Conservation (phyloP, 2,888 invertebrate genomes). For the Ischnura elegans region DNA sequence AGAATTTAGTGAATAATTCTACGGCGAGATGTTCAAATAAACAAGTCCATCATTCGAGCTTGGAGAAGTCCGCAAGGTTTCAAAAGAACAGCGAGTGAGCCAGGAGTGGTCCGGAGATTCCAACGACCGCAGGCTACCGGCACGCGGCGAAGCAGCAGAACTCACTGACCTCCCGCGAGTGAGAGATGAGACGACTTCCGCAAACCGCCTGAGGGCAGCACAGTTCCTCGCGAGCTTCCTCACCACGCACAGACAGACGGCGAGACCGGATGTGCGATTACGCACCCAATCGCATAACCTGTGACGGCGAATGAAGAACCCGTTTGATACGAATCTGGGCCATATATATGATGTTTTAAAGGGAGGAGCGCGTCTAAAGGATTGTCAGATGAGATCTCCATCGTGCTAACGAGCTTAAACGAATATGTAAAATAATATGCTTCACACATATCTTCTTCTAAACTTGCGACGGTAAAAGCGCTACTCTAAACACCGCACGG, state of each 20-base stretch:
- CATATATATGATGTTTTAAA: constrained; percentile 3
- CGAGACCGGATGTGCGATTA: constrained; percentile 33
- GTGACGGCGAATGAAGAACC: background rate
- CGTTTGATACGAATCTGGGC: constrained; percentile 31
- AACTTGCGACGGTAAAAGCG: background rate
- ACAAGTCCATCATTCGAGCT: too few species aligned
- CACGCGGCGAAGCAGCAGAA: background rate
- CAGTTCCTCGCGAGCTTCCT: too few species aligned
- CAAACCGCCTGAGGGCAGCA: too few species aligned
- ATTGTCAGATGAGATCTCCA: background rate
- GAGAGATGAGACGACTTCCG: background rate
- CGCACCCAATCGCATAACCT: constrained; percentile 31
- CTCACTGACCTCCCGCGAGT: background rate
- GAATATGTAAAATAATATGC: background rate
- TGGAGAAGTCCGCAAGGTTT: background rate
- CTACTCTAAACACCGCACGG: background rate
- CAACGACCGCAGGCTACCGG: background rate
- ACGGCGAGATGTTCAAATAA: too few species aligned
- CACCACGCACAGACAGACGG: too few species aligned
- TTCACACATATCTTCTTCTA: background rate
- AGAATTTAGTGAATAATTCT: too few species aligned
- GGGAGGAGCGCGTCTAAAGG: constrained; percentile 9
- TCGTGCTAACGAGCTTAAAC: background rate
- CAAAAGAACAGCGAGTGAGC: background rate
- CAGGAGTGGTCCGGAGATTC: background rate